phyloP scores from a whole-genome alignment of 2,113 vertebrate genomes.

The Epinephelus lanceolatus region DNA sequence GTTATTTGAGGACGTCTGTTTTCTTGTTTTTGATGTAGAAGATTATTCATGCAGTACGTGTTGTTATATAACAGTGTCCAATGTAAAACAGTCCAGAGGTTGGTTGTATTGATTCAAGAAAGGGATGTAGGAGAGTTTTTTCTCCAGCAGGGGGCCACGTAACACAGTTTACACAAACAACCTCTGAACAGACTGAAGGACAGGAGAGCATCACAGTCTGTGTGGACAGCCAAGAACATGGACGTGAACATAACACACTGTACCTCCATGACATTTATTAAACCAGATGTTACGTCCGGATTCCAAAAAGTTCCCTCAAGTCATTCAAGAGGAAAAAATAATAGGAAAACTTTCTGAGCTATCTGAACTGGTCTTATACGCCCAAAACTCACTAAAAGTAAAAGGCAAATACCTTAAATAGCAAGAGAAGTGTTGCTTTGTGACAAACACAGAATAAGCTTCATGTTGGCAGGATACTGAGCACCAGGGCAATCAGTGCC shows the following conservation, averaged over 20 bases:
- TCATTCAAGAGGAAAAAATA: too few species aligned
- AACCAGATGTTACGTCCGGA: too few species aligned
- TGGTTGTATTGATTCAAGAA: background rate
- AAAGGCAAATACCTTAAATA: too few species aligned
- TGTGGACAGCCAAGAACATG: too few species aligned
- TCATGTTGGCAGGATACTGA: conserved; percentile 88
- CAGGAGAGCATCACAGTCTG: background rate
- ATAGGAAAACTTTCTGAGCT: too few species aligned
- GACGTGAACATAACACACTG: too few species aligned
- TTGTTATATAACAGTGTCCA: background rate
- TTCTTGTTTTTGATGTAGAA: background rate
- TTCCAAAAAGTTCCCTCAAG: too few species aligned
- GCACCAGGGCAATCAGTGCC: conserved; percentile 87
- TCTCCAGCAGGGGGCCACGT: conserved; percentile 56
- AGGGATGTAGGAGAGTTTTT: background rate
- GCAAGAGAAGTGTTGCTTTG: too few species aligned
- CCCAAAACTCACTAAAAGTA: too few species aligned
- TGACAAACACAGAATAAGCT: background rate
- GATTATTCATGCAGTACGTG: background rate
- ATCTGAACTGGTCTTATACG: too few species aligned
- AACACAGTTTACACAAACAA: background rate
- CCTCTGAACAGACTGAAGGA: background rate
- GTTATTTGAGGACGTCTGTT: background rate
- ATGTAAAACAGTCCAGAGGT: background rate
- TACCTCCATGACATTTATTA: too few species aligned